These are phyloP conservation scores for Enteromius paludinosus DNA, from an alignment of 2,797 vertebrate genomes.

Conservation along the genomic window DNA sequence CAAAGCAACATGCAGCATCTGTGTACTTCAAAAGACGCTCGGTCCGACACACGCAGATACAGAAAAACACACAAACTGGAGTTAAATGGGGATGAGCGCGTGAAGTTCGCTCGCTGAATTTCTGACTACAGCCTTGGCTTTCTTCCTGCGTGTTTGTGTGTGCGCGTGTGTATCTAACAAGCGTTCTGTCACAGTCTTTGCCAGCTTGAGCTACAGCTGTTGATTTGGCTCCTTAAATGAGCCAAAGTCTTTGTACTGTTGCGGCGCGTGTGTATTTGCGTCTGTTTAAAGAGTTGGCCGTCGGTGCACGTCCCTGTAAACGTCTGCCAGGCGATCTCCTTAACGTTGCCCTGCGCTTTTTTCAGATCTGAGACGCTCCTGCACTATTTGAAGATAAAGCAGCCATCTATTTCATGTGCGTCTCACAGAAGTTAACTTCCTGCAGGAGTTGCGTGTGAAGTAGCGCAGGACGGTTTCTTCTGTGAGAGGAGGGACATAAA, in stretches of 20 bases:
- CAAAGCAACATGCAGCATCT: slow-evolving; percentile 62
- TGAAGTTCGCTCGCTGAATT: slow-evolving; percentile 56
- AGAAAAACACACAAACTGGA: slow-evolving; percentile 49
- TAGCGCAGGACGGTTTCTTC: slow-evolving; percentile 77
- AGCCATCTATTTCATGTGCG: slow-evolving; percentile 73
- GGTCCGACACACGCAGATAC: slow-evolving; percentile 43
- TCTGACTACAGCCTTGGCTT: slow-evolving; percentile 56
- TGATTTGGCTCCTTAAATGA: slow-evolving; percentile 62
- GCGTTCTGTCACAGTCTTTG: slow-evolving; percentile 54
- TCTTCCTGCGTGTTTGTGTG: slow-evolving; percentile 47
- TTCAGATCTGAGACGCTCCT: slow-evolving; percentile 46
- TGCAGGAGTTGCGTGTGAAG: slow-evolving; percentile 69
- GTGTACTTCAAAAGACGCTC: slow-evolving; percentile 63
- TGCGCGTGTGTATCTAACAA: slow-evolving; percentile 47
- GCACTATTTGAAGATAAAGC: slow-evolving; percentile 78
- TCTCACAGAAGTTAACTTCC: slow-evolving; percentile 75
- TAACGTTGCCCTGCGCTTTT: slow-evolving; percentile 52
- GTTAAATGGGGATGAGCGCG: slow-evolving; percentile 49
- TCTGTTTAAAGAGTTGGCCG: slow-evolving; percentile 48
- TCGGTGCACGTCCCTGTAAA: slow-evolving; percentile 43
- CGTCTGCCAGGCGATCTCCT: slow-evolving; percentile 49
- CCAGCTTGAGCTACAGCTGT: slow-evolving; percentile 65
- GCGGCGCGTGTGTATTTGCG: slow-evolving; percentile 18
- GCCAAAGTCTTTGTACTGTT: slow-evolving; percentile 59
- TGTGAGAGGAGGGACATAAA: slow-evolving; percentile 72